A percentile compares a stretch with the other conserved stretches of the same genome.
phyloP scores from a whole-genome alignment of 2,888 invertebrate species.

The Polymixis lichenea region DNA sequence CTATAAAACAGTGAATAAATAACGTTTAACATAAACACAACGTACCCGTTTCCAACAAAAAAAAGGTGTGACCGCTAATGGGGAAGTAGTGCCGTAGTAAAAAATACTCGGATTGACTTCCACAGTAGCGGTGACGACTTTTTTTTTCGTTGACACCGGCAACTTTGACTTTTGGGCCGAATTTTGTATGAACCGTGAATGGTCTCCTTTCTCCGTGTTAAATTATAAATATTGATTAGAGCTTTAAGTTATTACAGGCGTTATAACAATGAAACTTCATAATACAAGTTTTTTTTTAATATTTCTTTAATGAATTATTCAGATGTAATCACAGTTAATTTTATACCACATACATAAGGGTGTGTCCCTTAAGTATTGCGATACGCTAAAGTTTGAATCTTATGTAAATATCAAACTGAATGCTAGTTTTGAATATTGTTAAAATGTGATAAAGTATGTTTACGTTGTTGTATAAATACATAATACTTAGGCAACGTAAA shows the following conservation, averaged over 20 bases:
- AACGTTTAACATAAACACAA: neutral
- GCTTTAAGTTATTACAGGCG: neutral
- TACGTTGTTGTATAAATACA: no score
- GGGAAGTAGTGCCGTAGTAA: no score
- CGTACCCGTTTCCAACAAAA: neutral
- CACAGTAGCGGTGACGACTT: no score
- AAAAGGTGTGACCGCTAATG: no score
- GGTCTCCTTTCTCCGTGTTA: neutral
- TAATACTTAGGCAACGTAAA: conserved; percentile 20
- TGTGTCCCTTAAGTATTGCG: neutral
- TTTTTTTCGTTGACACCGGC: no score
- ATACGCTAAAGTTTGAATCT: conserved; percentile 16
- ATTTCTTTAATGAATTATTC: neutral
- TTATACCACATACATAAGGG: conserved; percentile 1
- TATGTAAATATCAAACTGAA: conserved; percentile 38
- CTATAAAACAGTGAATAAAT: neutral
- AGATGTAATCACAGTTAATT: neutral
- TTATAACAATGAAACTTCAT: neutral
- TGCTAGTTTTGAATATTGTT: conserved; percentile 58
- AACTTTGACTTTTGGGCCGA: no score
- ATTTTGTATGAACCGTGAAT: no score
- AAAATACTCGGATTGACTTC: no score
- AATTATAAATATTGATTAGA: neutral
- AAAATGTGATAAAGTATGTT: conserved; percentile 59
- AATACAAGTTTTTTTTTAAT: neutral